Evolutionary conservation across 2,888 invertebrate genomes (phyloP).

Genomic region (Morpho helenor): DNA sequence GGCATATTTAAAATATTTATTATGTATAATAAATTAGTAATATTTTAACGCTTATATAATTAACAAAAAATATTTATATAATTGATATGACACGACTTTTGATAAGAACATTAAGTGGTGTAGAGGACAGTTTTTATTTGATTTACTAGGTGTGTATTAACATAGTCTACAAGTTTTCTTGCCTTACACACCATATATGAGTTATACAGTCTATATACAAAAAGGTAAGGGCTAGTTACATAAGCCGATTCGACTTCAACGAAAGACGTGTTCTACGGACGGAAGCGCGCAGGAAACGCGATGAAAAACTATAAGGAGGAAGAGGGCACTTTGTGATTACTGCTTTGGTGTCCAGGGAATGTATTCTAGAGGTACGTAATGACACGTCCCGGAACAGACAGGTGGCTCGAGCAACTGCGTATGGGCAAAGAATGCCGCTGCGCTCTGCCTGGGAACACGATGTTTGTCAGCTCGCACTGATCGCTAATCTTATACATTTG

Average conservation of each 20-base stretch:
- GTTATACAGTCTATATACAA: constrained; percentile 6
- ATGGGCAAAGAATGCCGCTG: constrained; percentile 70
- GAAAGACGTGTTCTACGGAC: constrained; percentile 8
- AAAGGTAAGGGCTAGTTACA: constrained; percentile 16
- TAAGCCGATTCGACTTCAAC: constrained; percentile 13
- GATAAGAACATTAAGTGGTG: neutral
- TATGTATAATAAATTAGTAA: too few relatives aligned
- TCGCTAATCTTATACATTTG: constrained; percentile 39
- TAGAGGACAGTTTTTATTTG: neutral
- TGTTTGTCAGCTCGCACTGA: constrained; percentile 34
- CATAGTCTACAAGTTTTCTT: constrained; percentile 11
- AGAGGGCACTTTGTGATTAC: constrained; percentile 57
- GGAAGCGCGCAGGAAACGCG: constrained; percentile 37
- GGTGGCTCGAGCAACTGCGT: constrained; percentile 53
- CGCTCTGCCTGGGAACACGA: constrained; percentile 61
- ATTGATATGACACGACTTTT: too few relatives aligned
- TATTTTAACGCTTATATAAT: too few relatives aligned
- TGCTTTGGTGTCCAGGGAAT: constrained; percentile 58
- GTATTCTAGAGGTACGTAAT: constrained; percentile 49
- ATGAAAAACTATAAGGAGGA: constrained; percentile 54
- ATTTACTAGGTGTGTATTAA: neutral
- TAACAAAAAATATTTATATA: too few relatives aligned
- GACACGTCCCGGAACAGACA: constrained; percentile 65
- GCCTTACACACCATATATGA: constrained; percentile 8
- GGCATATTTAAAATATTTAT: too few relatives aligned